Base-by-base conservation (phyloP, 2,113 vertebrate species). In the Stigmatopora argus region DNA sequence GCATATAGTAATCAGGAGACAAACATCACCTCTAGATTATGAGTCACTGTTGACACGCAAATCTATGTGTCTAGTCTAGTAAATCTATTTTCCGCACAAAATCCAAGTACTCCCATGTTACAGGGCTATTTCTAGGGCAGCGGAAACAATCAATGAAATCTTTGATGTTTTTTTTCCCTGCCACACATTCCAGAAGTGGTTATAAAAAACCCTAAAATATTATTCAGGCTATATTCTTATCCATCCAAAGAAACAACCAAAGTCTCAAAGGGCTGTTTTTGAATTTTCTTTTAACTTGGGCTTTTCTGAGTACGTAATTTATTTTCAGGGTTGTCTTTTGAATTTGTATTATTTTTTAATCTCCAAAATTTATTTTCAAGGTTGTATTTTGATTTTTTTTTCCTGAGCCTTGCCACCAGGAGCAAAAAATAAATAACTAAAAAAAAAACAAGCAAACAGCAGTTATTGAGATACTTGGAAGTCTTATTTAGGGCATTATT, bases 21-120 rank as follows among this genome's bases (percentile, higher is more conserved):
- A 44, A 58, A 69, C 49, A 63, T 57, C 71, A 74, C 70, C 51
- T 69, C 62, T 41, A 74, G 57, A 66, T 67, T 70, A 78, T 83
- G 79, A 77, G 64, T 83, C 70, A 76, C 59, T 26, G 59, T 48
- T 26, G 65, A 52, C 45, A 69, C 2, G 2, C 46, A 53, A 35
- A 38, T 53, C 52, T 55, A 8, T 19, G 5, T 41, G 38, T 41
- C 17, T 79, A 67, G 45, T 62, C 11, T 55, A 65, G 12, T 59
- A 65, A 44, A 53, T 67, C 48, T 19, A 8, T 53, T 61, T 58
- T 58, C 48, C 59, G 49, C 41, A 58, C 63, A 69, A 66, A n/a
- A 65, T 66, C 26, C 9, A 41, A 41, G 38, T 6, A n/a, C 67
- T 64, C 26, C 26, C 3, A 55, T 41, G 62, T 71, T 49, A 70